Evolutionary conservation across 2,797 vertebrate species (phyloP).

Genomic region (Megalops cyprinoides): DNA sequence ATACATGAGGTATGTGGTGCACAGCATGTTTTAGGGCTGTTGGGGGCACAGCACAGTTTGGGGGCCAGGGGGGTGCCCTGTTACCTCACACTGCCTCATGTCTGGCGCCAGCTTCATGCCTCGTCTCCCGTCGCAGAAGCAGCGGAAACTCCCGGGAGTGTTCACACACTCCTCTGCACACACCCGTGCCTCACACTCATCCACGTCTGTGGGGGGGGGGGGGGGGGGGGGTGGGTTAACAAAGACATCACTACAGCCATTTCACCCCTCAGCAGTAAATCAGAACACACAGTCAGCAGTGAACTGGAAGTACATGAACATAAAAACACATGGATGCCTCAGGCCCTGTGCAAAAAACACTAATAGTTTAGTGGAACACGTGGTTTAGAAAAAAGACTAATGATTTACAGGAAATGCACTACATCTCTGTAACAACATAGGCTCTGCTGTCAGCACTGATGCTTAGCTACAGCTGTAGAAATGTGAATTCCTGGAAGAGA

Average conservation of each 20-base stretch:
- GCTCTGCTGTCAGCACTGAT: neutral
- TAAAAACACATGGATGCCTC: neutral
- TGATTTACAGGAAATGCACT: neutral
- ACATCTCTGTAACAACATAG: neutral
- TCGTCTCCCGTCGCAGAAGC: constrained; percentile 91
- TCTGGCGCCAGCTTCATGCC: constrained; percentile 85
- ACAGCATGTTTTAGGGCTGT: neutral
- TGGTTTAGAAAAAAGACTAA: neutral
- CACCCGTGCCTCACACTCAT: constrained; percentile 84
- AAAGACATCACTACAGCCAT: neutral
- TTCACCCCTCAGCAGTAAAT: neutral
- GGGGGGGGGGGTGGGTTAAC: no score
- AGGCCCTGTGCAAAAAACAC: neutral
- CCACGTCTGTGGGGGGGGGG: constrained; percentile 78
- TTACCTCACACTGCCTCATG: constrained; percentile 91
- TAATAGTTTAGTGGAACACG: neutral
- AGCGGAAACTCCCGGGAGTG: constrained; percentile 86
- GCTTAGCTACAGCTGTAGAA: constrained; percentile 28
- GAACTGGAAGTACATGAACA: neutral
- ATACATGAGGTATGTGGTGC: neutral
- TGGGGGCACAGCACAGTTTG: no score
- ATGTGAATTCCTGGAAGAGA: constrained; percentile 48
- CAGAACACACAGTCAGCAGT: neutral
- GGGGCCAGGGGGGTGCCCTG: neutral
- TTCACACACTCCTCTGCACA: constrained; percentile 92